Conservation (phyloP, 2,113 vertebrate species). For the Siphamia tubifer region DNA sequence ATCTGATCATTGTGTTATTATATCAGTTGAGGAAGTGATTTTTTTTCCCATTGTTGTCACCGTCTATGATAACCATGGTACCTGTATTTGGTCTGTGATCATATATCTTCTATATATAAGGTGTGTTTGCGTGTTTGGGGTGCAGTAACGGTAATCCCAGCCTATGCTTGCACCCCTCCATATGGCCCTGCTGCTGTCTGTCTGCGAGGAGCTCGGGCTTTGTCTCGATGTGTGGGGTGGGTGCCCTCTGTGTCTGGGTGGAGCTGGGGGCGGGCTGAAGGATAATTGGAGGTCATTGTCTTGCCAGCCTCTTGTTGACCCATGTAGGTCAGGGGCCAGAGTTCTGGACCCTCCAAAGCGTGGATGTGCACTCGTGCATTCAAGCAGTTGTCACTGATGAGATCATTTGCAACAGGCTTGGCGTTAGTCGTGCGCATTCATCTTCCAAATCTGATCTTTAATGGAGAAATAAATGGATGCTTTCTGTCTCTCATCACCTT, state of each 20-base stretch:
- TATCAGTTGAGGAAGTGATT: too few relatives aligned
- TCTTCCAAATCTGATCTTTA: not conserved
- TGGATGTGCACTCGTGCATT: conserved; percentile 21
- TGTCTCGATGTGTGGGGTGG: conserved; percentile 58
- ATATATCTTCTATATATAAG: not conserved
- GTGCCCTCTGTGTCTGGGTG: conserved; percentile 52
- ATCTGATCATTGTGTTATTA: too few relatives aligned
- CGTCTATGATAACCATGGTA: not conserved
- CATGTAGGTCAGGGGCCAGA: conserved; percentile 58
- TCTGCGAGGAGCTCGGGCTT: conserved; percentile 59
- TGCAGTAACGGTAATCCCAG: conserved; percentile 57
- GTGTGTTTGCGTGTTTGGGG: not conserved
- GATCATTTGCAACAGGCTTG: conserved; percentile 21
- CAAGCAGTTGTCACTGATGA: conserved; percentile 47
- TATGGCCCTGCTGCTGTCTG: conserved; percentile 64
- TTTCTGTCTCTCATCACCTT: not conserved
- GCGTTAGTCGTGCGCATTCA: not conserved
- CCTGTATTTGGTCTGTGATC: not conserved
- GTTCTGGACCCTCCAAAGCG: conserved; percentile 14
- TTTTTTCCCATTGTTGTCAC: too few relatives aligned
- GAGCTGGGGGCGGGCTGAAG: conserved; percentile 36
- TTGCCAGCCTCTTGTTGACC: conserved; percentile 50
- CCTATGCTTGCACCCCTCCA: conserved; percentile 28
- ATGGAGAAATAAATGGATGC: not conserved
- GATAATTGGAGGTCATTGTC: conserved; percentile 72